Conservation (phyloP, 2,113 vertebrate genomes). For the Rhadina sibilatrix region DNA sequence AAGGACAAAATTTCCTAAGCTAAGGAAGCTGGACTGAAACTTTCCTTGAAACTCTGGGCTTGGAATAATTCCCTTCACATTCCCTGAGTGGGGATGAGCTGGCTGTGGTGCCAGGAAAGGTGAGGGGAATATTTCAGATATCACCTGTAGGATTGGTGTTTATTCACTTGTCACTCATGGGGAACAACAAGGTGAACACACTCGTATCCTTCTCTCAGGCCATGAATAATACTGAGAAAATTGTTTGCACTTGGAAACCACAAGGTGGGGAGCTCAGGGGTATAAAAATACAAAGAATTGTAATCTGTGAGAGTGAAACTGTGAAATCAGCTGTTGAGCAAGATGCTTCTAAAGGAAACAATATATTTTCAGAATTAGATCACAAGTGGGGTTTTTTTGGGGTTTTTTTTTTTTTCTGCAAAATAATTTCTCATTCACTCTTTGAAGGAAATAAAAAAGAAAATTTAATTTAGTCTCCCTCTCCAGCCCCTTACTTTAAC, state of each 20-base stretch:
- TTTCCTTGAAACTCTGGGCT: neutral
- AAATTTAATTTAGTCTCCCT: neutral
- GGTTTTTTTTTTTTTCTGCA: neutral
- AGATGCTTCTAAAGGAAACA: slow-evolving; percentile 31
- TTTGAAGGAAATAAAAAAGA: neutral
- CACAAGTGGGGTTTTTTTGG: no score
- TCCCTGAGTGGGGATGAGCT: neutral
- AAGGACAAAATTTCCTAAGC: neutral
- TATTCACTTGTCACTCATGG: neutral
- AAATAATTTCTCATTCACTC: slow-evolving; percentile 25
- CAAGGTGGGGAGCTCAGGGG: neutral
- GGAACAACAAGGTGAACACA: neutral
- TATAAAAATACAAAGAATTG: slow-evolving; percentile 15
- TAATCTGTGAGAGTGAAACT: slow-evolving; percentile 12
- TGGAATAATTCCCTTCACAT: neutral
- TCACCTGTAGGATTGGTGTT: neutral
- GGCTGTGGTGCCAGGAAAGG: neutral
- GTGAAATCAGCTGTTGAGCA: neutral
- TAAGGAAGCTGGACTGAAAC: neutral
- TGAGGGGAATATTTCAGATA: neutral
- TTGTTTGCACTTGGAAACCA: slow-evolving; percentile 35
- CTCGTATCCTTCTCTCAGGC: neutral
- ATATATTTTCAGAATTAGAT: slow-evolving; percentile 14
- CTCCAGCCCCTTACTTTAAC: neutral
- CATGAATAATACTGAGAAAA: slow-evolving; percentile 17